Evolutionary conservation across 2,888 invertebrate genomes (phyloP).

Genomic region (Plebejus argus): DNA sequence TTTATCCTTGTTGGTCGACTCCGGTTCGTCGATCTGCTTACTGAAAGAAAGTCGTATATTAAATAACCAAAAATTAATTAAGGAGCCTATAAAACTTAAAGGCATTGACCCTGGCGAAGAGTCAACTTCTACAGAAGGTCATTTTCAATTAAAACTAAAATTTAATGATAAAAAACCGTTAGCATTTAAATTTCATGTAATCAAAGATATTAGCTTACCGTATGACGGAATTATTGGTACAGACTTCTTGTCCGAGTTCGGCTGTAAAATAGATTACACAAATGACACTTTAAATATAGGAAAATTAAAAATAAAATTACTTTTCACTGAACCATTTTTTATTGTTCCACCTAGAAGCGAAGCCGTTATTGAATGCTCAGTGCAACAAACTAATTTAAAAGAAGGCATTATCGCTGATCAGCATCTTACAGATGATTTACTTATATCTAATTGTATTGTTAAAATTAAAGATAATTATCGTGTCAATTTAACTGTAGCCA

Average conservation of each 20-base stretch:
- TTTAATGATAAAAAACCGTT: neutral
- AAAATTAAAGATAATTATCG: too few species aligned
- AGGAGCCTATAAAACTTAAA: slow-evolving; percentile 36
- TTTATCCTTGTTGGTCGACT: slow-evolving; percentile 36
- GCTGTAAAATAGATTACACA: slow-evolving; percentile 37
- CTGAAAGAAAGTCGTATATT: slow-evolving; percentile 33
- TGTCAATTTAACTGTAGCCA: too few species aligned
- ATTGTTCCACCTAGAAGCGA: slow-evolving; percentile 29
- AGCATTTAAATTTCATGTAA: slow-evolving; percentile 40
- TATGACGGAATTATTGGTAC: slow-evolving; percentile 44
- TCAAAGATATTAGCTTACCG: slow-evolving; percentile 38
- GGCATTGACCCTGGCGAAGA: slow-evolving; percentile 36
- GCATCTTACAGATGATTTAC: too few species aligned
- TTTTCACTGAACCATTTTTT: slow-evolving; percentile 29
- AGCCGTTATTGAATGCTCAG: slow-evolving; percentile 22
- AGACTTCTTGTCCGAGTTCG: slow-evolving; percentile 37
- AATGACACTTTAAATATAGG: slow-evolving; percentile 26
- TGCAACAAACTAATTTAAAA: slow-evolving; percentile 13
- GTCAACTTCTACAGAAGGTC: slow-evolving; percentile 34
- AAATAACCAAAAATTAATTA: slow-evolving; percentile 25
- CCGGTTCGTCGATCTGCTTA: slow-evolving; percentile 37
- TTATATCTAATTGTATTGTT: too few species aligned
- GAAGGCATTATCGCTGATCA: too few species aligned
- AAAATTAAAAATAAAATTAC: slow-evolving; percentile 23
- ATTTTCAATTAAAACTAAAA: slow-evolving; percentile 38